Base-by-base conservation (phyloP, 2,888 invertebrate species). In the Lydus trimaculatus region DNA sequence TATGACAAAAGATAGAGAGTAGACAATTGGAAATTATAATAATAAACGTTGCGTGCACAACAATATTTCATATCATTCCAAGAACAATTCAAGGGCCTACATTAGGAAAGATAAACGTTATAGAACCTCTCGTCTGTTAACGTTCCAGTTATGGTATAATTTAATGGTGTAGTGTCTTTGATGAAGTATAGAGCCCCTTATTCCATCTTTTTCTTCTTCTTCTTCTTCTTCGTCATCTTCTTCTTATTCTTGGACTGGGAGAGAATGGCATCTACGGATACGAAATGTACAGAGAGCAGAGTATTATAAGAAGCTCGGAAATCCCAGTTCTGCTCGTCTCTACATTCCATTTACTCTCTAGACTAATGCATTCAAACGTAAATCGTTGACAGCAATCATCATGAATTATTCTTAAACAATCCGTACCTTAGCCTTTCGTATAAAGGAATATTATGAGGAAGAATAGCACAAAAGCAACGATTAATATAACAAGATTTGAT, bases 361-460 rank as follows among this genome's bases (percentile, higher is more conserved):
- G 48, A 20, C 17, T 20, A 48, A 48, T 20, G 48, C 48, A 13
- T 43, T 48, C 20, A 13, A 48, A 48, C 20, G 48, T 20, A 48
- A 48, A 48, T 20, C 20, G 48, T 48, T 48, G 48, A 48, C 48
- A 48, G 9, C 48, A 48, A 48, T 48, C 48, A 48, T 0, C 48
- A 48, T 48, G 48, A 23, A 48, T 48, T 48, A 48, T 48, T 48
- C 48, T 48, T 48, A 48, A 48, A 48, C 23, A 48, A 48, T 48
- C 48, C 48, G 8, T 13, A 43, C n/a, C 17, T 17, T 43, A 43
- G 43, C 17, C 43, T 43, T n/a, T 17, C n/a, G 36, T 43, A 36
- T 15, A 36, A 36, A 13, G 15, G 15, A 8, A 43, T 39, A n/a
- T 13, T 17, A 43, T 7, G 7, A 43, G 17, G n/a, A 43, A 43